Conservation (phyloP, 2,113 vertebrate genomes). For the Calyptommatus sinebrachiatus region DNA sequence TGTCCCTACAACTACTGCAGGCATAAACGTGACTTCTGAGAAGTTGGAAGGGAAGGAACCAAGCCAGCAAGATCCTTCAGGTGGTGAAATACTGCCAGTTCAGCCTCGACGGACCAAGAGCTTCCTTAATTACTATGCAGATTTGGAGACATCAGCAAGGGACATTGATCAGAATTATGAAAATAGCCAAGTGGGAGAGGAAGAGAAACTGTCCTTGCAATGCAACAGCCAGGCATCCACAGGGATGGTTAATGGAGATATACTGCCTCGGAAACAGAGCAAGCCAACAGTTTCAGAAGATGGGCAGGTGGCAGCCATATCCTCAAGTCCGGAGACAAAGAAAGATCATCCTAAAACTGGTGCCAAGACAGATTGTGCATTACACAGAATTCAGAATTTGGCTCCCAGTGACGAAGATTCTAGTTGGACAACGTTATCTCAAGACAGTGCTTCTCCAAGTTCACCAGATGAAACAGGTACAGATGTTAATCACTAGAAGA, state of each 20-base stretch:
- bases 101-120: constrained; percentile 89
- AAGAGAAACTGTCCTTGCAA: constrained; percentile 66
- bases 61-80: constrained; percentile 60
- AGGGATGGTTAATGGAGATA: constrained; percentile 61
- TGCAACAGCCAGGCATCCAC: constrained; percentile 63
- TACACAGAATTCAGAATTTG: constrained; percentile 83
- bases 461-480: constrained; percentile 89
- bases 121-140: constrained; percentile 89
- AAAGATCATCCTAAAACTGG: constrained; percentile 85
- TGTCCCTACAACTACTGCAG: constrained; percentile 64
- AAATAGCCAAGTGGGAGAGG: constrained; percentile 55
- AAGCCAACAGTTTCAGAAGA: constrained; percentile 75
- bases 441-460: constrained; percentile 87
- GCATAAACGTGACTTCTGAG: constrained; percentile 76
- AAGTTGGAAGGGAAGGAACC: constrained; percentile 87
- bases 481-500: not conserved
- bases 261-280: constrained; percentile 69
- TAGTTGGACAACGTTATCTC: constrained; percentile 96
- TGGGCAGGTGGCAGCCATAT: constrained; percentile 75
- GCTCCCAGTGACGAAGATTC: constrained; percentile 96
- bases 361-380: constrained; percentile 87
- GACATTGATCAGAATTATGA: constrained; percentile 66
- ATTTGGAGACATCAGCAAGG: constrained; percentile 78
- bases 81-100: constrained; percentile 68
- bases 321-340: constrained; percentile 88